These are phyloP conservation scores for Salvelinus sp. DNA, from an alignment of 2,113 vertebrate genomes.

Conservation along the genomic window DNA sequence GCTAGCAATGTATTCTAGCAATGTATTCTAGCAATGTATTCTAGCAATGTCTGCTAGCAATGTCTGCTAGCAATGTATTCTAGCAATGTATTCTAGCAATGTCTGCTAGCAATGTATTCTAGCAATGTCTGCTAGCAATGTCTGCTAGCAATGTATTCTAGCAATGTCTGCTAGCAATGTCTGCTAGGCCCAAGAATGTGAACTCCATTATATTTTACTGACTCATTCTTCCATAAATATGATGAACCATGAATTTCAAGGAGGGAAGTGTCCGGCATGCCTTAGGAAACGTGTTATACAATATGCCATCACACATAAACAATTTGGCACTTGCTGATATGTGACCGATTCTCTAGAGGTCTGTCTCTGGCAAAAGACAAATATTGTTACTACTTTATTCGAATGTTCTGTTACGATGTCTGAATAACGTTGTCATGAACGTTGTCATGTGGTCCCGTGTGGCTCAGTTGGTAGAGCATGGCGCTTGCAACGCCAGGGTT, in stretches of 20 bases:
- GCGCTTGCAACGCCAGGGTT: no score
- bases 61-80: no score
- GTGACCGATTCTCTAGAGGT: not conserved
- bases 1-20: no score
- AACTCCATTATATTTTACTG: constrained; percentile 43
- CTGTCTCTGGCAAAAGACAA: not conserved
- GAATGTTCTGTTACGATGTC: not conserved
- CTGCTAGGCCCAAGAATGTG: constrained; percentile 39
- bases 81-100: no score
- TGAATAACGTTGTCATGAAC: not conserved
- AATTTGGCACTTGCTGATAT: not conserved
- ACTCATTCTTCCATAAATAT: constrained; percentile 37
- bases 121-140: not conserved
- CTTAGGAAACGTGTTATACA: no score
- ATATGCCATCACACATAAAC: not conserved
- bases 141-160: not conserved
- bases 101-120: no score
- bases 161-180: not conserved
- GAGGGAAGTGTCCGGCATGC: not conserved
- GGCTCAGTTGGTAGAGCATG: no score
- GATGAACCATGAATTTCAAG: not conserved
- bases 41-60: no score
- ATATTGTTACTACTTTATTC: not conserved
- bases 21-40: no score
- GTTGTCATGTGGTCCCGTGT: no score